Evolutionary conservation across 2,888 invertebrate genomes (phyloP), one percentile per base, ranked within the genome.

Genomic region (Amphipoea lucens): DNA sequence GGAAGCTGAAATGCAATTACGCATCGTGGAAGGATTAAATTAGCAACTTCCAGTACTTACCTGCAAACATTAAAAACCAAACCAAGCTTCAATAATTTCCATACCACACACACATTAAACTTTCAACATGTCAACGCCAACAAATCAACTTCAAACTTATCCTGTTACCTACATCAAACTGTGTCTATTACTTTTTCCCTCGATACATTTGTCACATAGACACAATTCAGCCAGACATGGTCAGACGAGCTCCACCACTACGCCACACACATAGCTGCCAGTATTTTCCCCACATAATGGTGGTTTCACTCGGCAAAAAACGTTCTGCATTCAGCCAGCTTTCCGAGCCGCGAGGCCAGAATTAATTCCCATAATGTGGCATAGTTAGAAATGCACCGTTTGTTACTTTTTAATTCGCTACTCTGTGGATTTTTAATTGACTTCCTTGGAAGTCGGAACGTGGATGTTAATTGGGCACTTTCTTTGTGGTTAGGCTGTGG

Each of bases 221-320:
- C 84, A 86, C 85, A 88, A 87, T 82, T 90, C 76, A 81, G 79
- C 88, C 83, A 79, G 81, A 87, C 78, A 84, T 86, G 90, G 90
- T 73, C 76, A 90, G 84, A 90, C 91, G 29, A 75, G 89, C 81
- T 83, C 42, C 57, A 67, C 78, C 48, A 86, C 81, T 57, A 51
- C 70, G 74, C 83, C 90, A 87, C 90, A 83, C 86, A 89, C 82
- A 82, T 90, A 79, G 76, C 67, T 87, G 91, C 91, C 87, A 90
- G 91, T 90, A 93, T 93, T 94, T 92, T 90, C 90, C 83, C 90
- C 85, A 74, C 90, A 92, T 92, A 93, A 93, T 92, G 90, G 86
- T 90, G 89, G 88, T 92, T 92, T 92, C 93, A 89, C 92, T 90
- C 84, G 66, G 90, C 90, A 94, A 92, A 93, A 93, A 92, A 88